Percentiles rank a stretch among this genome's conserved stretches.
Conservation (phyloP, 64 coral and sea anemone genomes). For the Montipora cactus region DNA sequence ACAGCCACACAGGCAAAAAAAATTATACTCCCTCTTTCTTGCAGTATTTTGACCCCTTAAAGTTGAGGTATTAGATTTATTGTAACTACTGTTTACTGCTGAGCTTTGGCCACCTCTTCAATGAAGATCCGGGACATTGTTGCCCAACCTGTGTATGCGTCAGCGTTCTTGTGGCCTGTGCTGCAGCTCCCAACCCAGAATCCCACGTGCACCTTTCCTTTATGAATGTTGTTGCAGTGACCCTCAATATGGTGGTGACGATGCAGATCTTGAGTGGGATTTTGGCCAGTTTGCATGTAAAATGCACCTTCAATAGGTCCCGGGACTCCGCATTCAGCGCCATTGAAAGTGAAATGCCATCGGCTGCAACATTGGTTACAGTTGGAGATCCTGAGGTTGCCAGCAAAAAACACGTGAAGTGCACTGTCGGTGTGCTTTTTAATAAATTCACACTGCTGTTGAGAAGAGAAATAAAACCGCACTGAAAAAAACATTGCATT, state of each 20-base stretch:
- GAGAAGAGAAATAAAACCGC: neutral
- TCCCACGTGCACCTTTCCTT: no score
- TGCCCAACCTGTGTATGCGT: neutral
- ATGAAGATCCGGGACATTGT: neutral
- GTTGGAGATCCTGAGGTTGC: constrained; percentile 6
- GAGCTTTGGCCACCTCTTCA: constrained; percentile 4
- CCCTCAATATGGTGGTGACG: constrained; percentile 52
- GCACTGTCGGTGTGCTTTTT: constrained; percentile 29
- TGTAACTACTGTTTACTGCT: neutral
- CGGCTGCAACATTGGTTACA: constrained; percentile 21
- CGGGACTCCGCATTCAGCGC: neutral
- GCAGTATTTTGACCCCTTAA: no score
- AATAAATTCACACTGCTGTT: constrained; percentile 8
- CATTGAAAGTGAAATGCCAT: constrained; percentile 42
- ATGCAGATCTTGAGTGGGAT: neutral
- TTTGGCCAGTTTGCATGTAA: neutral
- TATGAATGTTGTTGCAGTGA: constrained; percentile 6
- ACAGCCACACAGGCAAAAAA: no score
- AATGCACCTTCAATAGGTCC: neutral
- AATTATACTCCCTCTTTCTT: no score
- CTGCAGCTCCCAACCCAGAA: neutral
- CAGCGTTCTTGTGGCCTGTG: neutral
- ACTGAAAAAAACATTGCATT: neutral
- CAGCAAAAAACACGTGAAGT: constrained; percentile 42
- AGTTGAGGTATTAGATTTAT: no score